These are phyloP conservation scores for Phenganax marumi DNA, from an alignment of 92 coral and sea anemone genomes.

Conservation along the genomic window DNA sequence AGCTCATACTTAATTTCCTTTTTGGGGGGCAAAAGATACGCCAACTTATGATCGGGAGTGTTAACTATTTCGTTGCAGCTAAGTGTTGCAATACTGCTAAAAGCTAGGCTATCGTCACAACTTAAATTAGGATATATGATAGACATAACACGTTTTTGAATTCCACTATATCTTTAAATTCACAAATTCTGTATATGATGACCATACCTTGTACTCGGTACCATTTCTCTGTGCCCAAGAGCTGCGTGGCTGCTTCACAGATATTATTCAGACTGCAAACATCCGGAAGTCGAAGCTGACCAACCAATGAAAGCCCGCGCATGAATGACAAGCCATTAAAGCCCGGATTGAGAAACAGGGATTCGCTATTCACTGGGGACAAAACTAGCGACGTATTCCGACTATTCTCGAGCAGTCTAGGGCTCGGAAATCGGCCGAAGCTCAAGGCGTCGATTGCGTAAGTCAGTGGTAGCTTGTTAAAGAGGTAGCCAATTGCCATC, in stretches of 20 bases:
- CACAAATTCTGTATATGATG: too few species aligned
- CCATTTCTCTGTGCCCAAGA: slow-evolving; percentile 86
- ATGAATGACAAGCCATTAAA: slow-evolving; percentile 74
- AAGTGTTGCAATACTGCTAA: too few species aligned
- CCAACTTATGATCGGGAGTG: too few species aligned
- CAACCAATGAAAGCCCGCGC: slow-evolving; percentile 79
- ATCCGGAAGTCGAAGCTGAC: slow-evolving; percentile 77
- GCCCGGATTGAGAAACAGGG: slow-evolving; percentile 82
- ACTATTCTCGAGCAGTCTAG: slow-evolving; percentile 70
- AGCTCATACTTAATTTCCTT: too few species aligned
- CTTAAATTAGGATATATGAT: too few species aligned
- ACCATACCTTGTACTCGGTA: slow-evolving; percentile 75
- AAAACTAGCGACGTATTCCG: slow-evolving; percentile 80
- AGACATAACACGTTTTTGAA: too few species aligned
- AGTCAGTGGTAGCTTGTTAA: slow-evolving; percentile 78
- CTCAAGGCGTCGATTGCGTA: slow-evolving; percentile 84
- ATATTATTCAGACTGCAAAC: slow-evolving; percentile 71
- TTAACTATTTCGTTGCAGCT: too few species aligned
- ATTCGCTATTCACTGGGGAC: slow-evolving; percentile 70
- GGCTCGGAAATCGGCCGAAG: slow-evolving; percentile 65
- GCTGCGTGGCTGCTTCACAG: slow-evolving; percentile 71
- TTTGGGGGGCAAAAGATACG: too few species aligned
- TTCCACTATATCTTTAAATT: too few species aligned
- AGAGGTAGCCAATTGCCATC: slow-evolving; percentile 73
- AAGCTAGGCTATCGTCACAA: too few species aligned